Percentiles rank a stretch among this genome's conserved stretches.
Conservation (phyloP, 1,140 invertebrate species). For the Mamestra configurata region DNA sequence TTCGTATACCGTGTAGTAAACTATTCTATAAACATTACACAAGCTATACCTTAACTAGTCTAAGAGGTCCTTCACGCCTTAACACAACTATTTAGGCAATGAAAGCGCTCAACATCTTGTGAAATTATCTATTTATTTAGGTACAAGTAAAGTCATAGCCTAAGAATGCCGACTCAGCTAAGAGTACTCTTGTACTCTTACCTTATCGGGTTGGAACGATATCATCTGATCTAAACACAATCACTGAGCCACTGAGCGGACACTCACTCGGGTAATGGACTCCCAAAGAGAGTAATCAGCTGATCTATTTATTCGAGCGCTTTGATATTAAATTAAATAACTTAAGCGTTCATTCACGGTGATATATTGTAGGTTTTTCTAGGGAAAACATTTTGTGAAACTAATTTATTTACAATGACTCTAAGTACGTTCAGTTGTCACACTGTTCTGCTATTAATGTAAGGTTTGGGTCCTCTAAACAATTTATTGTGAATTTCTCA, state of each 20-base stretch:
- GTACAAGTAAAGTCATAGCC: neutral
- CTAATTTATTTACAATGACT: no score
- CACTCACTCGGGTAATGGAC: neutral
- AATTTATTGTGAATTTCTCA: no score
- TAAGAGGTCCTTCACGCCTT: no score
- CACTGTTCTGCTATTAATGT: no score
- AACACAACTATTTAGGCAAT: neutral
- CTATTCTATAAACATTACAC: no score
- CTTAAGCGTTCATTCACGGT: neutral
- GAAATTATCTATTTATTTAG: constrained; percentile 12
- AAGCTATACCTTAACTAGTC: no score
- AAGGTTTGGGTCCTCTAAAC: no score
- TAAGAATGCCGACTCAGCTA: neutral
- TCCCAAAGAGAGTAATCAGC: neutral
- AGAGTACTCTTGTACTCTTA: neutral
- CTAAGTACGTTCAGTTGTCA: no score
- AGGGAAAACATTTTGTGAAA: no score
- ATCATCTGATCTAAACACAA: neutral
- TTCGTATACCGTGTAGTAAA: no score
- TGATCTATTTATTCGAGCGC: neutral
- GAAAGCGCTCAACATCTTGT: neutral
- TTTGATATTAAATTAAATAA: neutral
- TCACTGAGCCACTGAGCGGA: neutral
- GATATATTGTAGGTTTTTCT: neutral
- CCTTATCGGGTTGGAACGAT: neutral